phyloP scores from a whole-genome alignment of 1,140 invertebrate species.

The Palaemon carinicauda region DNA sequence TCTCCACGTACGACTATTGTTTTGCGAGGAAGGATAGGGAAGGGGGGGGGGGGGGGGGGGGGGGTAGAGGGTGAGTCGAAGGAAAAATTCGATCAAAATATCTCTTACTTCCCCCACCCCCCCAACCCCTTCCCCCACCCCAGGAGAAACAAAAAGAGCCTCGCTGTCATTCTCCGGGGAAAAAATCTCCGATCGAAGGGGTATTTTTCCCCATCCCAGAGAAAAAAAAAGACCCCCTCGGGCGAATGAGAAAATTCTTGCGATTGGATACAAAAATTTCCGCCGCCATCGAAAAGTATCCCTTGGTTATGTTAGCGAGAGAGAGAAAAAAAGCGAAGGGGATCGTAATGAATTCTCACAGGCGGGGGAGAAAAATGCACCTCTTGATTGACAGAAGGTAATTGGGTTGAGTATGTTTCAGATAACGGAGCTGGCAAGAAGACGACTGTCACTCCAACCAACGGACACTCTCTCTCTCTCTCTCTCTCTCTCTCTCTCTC shows the following conservation, averaged over 20 bases:
- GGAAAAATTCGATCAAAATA: neutral
- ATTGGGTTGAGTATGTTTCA: constrained; percentile 52
- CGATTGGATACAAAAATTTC: neutral
- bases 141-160: neutral
- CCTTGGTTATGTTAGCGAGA: constrained; percentile 31
- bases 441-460: constrained; percentile 28
- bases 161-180: neutral
- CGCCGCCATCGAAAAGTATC: constrained; percentile 2
- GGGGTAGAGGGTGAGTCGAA: neutral
- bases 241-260: neutral
- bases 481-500: neutral
- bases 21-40: neutral
- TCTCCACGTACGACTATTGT: no score
- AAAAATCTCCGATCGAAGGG: neutral
- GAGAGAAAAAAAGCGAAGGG: constrained; percentile 15
- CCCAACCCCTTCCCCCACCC: no score
- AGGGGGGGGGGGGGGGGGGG: neutral
- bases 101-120: neutral
- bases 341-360: constrained; percentile 49
- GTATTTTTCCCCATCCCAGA: neutral
- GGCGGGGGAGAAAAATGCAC: constrained; percentile 18
- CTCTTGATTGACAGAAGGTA: constrained; percentile 52
- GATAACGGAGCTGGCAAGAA: constrained; percentile 32
- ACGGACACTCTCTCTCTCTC: neutral
- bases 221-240: neutral